These are phyloP conservation scores for Cyanoderma ruficeps DNA, from an alignment of 2,113 vertebrate species.

Conservation along the genomic window DNA sequence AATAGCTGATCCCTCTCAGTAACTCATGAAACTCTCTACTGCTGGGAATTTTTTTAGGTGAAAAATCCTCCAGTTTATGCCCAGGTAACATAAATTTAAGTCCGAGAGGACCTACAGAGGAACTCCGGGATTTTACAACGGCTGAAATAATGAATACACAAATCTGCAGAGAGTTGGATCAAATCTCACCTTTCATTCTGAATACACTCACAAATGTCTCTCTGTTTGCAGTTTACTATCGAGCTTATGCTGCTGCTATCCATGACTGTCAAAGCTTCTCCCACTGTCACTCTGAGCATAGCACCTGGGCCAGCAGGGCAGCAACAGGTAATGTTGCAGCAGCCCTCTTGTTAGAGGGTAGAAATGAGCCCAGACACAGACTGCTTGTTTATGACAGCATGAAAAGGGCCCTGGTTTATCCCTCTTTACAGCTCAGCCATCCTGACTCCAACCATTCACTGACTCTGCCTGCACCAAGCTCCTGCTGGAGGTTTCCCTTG, in stretches of 20 bases:
- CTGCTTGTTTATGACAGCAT: neutral
- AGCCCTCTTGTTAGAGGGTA: neutral
- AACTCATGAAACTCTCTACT: neutral
- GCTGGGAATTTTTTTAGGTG: neutral
- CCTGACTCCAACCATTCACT: neutral
- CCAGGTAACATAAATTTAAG: neutral
- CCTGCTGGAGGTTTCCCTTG: neutral
- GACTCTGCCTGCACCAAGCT: neutral
- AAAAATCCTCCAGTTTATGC: neutral
- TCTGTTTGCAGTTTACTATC: neutral
- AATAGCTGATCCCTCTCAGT: neutral
- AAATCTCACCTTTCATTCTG: neutral
- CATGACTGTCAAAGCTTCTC: neutral
- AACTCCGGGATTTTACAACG: neutral
- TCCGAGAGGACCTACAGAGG: neutral
- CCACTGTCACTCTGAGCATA: rapidly evolving
- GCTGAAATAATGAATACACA: neutral
- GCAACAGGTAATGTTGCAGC: neutral
- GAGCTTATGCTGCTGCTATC: neutral
- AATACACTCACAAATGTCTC: neutral
- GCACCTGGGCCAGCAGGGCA: neutral
- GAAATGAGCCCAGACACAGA: neutral
- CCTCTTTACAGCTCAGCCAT: neutral
- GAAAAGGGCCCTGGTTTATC: neutral
- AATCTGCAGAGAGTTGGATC: neutral